Conservation (phyloP, 35 echinoderm and acorn worm species). For the Lytechinus variegatus region DNA sequence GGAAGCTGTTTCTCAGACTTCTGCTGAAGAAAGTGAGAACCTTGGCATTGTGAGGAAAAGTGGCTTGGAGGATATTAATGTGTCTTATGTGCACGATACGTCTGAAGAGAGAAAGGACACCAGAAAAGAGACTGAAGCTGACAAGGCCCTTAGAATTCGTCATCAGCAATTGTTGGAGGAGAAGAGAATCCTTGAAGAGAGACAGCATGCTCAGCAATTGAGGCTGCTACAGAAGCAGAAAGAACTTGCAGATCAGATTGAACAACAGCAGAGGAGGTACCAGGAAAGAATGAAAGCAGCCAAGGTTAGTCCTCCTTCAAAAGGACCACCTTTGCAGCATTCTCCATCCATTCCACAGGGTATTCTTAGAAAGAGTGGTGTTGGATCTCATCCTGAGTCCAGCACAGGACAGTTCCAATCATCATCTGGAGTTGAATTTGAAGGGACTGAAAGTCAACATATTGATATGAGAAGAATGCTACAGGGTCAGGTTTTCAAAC, state of each 20-base stretch:
- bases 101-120: neutral
- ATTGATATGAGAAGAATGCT: neutral
- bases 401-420: neutral
- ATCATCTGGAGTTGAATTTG: neutral
- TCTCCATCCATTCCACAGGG: conserved; percentile 23
- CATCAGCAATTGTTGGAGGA: conserved; percentile 48
- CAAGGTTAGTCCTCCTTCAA: neutral
- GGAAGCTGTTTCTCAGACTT: neutral
- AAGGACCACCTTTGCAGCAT: neutral
- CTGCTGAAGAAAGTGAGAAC: conserved; percentile 16
- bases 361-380: neutral
- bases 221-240: conserved; percentile 56
- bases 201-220: conserved; percentile 43
- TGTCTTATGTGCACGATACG: neutral
- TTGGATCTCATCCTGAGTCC: conserved; percentile 14
- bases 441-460: neutral
- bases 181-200: conserved; percentile 39
- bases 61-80: neutral
- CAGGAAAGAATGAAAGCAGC: conserved; percentile 25
- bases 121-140: neutral
- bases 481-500: conserved; percentile 39
- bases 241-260: conserved; percentile 48
- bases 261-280: conserved; percentile 53
- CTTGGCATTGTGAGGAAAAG: neutral
- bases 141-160: conserved; percentile 36